phyloP scores from a whole-genome alignment of 2,888 invertebrate genomes.

The Melitaea athalia region DNA sequence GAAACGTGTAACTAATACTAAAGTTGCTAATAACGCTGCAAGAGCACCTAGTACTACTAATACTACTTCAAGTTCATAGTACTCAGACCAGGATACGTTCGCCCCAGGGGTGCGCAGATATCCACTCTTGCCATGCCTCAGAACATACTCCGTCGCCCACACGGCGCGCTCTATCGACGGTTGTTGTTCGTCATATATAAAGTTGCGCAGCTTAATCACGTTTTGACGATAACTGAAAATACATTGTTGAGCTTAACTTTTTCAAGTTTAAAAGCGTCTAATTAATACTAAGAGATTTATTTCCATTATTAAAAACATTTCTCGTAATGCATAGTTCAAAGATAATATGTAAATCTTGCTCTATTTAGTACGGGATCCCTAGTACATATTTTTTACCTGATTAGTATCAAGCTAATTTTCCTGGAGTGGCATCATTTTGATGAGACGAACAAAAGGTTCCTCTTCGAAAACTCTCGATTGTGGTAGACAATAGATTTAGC shows the following conservation, averaged over 20 bases:
- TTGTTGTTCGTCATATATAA: conserved; percentile 63
- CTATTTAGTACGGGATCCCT: too few species aligned
- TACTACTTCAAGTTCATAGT: conserved; percentile 43
- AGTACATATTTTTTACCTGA: too few species aligned
- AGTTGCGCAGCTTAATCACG: conserved; percentile 44
- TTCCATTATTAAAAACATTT: too few species aligned
- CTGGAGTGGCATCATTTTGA: too few species aligned
- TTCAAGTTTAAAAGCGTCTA: too few species aligned
- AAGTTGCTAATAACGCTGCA: neutral
- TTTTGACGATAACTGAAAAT: conserved; percentile 39
- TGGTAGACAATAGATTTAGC: too few species aligned
- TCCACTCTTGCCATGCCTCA: conserved; percentile 59
- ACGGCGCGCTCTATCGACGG: conserved; percentile 61
- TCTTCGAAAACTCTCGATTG: too few species aligned
- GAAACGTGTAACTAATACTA: neutral
- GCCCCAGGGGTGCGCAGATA: conserved; percentile 48
- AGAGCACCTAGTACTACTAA: neutral
- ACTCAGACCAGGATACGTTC: conserved; percentile 47
- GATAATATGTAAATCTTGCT: too few species aligned
- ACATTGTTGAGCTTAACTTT: neutral
- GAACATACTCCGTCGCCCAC: conserved; percentile 72
- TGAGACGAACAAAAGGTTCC: too few species aligned
- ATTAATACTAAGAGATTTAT: too few species aligned
- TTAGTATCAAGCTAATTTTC: too few species aligned
- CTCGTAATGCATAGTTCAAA: too few species aligned